phyloP scores from a whole-genome alignment of 2,113 vertebrate genomes.

The Calonectris borealis region DNA sequence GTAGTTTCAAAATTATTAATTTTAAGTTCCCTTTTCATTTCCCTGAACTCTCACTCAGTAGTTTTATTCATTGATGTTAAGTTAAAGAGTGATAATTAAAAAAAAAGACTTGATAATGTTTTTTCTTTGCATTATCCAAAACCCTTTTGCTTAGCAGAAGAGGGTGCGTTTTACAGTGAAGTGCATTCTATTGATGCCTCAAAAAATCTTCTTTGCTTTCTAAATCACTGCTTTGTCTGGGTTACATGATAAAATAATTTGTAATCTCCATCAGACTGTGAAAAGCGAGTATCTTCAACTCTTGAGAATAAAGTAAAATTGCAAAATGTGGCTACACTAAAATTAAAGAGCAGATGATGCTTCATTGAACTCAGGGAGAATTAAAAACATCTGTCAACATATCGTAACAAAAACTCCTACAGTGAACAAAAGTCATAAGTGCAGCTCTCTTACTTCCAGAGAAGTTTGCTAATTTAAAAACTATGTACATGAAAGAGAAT shows the following conservation, averaged over 20 bases:
- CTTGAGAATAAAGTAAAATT: not conserved
- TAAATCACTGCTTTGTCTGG: not conserved
- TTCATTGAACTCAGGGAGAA: not conserved
- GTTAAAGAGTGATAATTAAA: not conserved
- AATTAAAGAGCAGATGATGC: not conserved
- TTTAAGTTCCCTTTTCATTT: not conserved
- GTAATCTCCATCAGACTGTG: not conserved
- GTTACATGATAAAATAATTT: not conserved
- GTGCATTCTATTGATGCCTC: not conserved
- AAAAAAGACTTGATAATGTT: not conserved
- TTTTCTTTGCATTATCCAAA: not conserved
- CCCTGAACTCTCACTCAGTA: not conserved
- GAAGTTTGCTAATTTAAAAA: not conserved
- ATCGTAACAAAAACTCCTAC: not conserved
- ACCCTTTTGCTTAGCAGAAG: not conserved
- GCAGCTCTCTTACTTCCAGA: not conserved
- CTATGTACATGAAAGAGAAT: not conserved
- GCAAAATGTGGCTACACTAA: not conserved
- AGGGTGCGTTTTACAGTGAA: not conserved
- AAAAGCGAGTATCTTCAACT: not conserved
- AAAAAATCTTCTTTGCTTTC: not conserved
- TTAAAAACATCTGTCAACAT: conserved; percentile 10
- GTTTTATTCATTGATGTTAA: not conserved
- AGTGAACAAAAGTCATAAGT: not conserved
- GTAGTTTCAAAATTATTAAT: not conserved